Evolutionary conservation across 2,888 invertebrate species (phyloP), one percentile per base, ranked within the genome.

Genomic region (Schizaphis graminum): DNA sequence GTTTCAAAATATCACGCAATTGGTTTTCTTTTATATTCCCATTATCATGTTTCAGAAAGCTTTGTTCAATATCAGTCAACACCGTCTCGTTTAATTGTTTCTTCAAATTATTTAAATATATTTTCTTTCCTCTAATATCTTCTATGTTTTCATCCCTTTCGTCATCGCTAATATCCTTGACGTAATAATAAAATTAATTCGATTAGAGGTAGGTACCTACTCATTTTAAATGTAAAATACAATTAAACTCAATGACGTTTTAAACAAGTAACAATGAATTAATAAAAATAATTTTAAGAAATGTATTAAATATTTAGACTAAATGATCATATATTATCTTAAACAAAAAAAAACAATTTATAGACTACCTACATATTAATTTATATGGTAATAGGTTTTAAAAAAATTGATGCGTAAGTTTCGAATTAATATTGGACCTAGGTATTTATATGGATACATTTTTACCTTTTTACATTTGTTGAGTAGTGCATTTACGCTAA

Each of bases 101-200:
- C 57, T 35, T 47, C 21, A 92, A 47, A 26, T 47, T 47, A 24
- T 57, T 86, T 24, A 92, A n/a, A 61, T 92, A 92, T 47, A 92
- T 47, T 26, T 57, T 47, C 41, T 86, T n/a, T 4, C 91, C 91
- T 7, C 86, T 86, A 47, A 57, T 61, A 24, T 86, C 57, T 61
- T 86, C 47, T 4, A 47, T 61, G 16, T 16, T 26, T 11, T 92
- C 85, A 24, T 86, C 24, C 16, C 56, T 24, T 16, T 47, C 8
- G 0, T 56, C 44, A 21, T 41, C 41, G 53, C 41, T 85, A 44
- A 11, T 26, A 44, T 85, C 85, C 85, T 85, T 77, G 7, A 77
- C 35, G 21, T 21, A 77, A 77, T 77, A 35, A 77, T 77, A 77
- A 7, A 77, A 77, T 35, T 21, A 7, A 77, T 77, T 7, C 21